A percentile compares a stretch with the other conserved stretches of the same genome.
These are phyloP conservation scores for Calypte anna DNA, from an alignment of 2,113 vertebrate genomes.

Conservation along the genomic window DNA sequence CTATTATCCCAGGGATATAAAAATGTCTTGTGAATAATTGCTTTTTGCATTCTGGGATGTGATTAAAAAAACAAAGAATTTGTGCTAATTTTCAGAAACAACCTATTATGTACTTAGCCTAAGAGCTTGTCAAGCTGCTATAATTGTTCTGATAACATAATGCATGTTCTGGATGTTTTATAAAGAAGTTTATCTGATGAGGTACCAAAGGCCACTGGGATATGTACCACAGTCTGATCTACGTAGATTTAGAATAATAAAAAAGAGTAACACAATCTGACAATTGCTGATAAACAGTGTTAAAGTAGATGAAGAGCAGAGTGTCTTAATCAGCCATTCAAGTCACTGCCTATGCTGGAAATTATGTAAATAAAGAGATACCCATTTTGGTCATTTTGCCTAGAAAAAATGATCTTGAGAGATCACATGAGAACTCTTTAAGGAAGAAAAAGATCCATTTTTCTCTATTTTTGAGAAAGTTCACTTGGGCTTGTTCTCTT, in stretches of 20 bases:
- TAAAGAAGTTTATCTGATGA: not conserved
- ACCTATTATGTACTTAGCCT: not conserved
- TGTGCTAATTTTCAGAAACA: not conserved
- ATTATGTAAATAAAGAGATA: not conserved
- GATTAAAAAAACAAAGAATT: not conserved
- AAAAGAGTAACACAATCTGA: not conserved
- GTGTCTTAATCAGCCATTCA: not conserved
- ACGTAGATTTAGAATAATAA: not conserved
- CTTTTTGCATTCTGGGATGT: not conserved
- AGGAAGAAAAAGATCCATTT: not conserved
- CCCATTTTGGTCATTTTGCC: not conserved
- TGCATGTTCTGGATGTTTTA: not conserved
- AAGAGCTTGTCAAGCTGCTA: not conserved
- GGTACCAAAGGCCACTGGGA: not conserved
- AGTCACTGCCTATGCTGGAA: not conserved
- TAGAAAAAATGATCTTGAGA: not conserved
- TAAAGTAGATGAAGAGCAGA: not conserved
- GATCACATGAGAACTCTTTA: not conserved
- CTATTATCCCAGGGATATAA: not conserved
- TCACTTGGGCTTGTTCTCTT: not conserved
- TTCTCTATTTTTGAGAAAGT: not conserved
- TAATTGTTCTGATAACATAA: not conserved
- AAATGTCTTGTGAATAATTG: not conserved
- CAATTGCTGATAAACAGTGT: conserved; percentile 14
- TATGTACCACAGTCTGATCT: not conserved